phyloP scores from a whole-genome alignment of 2,113 vertebrate species.

The Mormyrus lacerda region DNA sequence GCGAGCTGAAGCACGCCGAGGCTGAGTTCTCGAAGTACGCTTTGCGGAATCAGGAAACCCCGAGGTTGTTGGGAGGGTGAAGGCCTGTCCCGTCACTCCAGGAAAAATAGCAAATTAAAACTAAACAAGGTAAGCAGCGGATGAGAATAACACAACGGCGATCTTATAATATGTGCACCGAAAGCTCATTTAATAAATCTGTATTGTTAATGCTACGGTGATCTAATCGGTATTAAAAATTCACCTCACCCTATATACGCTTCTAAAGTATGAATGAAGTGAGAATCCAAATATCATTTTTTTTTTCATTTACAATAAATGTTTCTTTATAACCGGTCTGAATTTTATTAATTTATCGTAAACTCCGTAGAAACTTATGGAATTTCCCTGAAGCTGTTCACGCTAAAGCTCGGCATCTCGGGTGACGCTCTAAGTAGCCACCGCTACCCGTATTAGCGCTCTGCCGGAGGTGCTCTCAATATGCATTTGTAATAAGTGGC shows the following conservation, averaged over 20 bases:
- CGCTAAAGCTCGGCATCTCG: background rate
- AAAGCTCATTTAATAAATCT: background rate
- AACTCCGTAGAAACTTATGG: background rate
- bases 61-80: constrained; percentile 9
- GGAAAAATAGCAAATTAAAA: background rate
- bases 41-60: constrained; percentile 4
- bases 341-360: background rate
- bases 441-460: background rate
- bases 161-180: background rate
- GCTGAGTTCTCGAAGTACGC: background rate
- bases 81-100: constrained; percentile 1
- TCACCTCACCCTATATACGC: background rate
- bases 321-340: background rate
- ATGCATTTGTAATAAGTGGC: background rate
- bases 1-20: background rate
- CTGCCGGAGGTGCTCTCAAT: background rate
- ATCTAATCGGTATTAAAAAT: background rate
- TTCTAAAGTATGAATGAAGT: background rate
- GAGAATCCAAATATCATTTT: background rate
- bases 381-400: background rate
- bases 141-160: background rate
- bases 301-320: background rate
- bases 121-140: constrained; percentile 13
- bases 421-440: background rate
- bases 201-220: background rate